A percentile compares a stretch with the other conserved stretches of the same genome.
These are phyloP conservation scores for Rhogogaster chlorosoma DNA, from an alignment of 2,888 invertebrate species.

Conservation along the genomic window DNA sequence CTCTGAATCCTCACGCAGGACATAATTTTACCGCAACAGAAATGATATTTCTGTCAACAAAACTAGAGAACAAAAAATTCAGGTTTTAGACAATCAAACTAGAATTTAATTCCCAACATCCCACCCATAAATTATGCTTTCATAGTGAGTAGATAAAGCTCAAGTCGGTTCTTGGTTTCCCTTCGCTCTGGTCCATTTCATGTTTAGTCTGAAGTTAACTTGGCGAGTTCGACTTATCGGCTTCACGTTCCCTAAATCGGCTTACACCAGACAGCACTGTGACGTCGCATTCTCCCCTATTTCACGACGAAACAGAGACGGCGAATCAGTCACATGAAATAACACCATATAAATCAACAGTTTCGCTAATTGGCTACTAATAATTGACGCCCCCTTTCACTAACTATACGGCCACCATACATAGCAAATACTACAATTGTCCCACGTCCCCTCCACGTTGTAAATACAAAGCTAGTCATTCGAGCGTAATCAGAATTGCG, in stretches of 20 bases:
- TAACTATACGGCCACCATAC: neutral
- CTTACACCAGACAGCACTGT: constrained; percentile 4
- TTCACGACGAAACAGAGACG: neutral
- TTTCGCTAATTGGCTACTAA: constrained; percentile 31
- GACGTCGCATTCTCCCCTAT: neutral
- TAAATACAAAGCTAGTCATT: neutral
- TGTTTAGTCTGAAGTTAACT: constrained; percentile 3
- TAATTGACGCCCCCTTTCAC: neutral
- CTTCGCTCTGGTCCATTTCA: neutral
- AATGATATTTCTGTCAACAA: no score
- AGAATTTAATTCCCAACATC: no score
- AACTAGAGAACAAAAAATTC: no score
- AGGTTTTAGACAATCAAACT: no score
- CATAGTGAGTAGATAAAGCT: neutral
- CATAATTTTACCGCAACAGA: no score
- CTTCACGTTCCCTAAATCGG: constrained; percentile 18
- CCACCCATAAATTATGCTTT: neutral
- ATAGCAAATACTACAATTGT: neutral
- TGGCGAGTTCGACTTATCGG: neutral
- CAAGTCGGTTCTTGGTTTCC: neutral
- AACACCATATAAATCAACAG: neutral
- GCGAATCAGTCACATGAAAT: neutral
- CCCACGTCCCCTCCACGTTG: neutral
- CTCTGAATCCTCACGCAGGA: no score
- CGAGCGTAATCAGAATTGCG: neutral